phyloP scores from a whole-genome alignment of 2,888 invertebrate genomes.

The Scaptomyza parva region DNA sequence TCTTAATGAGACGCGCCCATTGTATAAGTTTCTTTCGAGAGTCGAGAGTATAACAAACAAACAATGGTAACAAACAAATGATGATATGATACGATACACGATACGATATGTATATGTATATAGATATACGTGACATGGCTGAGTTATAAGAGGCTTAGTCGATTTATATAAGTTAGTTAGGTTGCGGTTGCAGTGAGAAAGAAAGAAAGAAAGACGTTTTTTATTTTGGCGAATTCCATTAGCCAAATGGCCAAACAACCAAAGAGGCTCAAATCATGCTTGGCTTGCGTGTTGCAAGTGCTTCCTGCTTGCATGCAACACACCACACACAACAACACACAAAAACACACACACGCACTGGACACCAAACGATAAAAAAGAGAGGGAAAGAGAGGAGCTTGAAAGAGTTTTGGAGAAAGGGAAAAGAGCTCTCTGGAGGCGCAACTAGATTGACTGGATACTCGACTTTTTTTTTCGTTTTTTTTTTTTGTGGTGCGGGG shows the following conservation, averaged over 20 bases:
- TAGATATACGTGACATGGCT: conserved; percentile 62
- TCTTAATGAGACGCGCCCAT: conserved; percentile 36
- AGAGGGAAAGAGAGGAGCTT: background rate
- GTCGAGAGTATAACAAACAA: too few relatives aligned
- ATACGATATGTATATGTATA: background rate
- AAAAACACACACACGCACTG: conserved; percentile 50
- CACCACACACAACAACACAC: conserved; percentile 17
- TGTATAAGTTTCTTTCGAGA: too few relatives aligned
- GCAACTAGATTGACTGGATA: conserved; percentile 61
- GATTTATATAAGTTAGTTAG: conserved; percentile 65
- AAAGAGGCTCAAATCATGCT: conserved; percentile 64
- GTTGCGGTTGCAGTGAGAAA: conserved; percentile 7
- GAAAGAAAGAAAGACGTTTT: too few relatives aligned
- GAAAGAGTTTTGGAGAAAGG: conserved; percentile 8
- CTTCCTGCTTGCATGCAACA: conserved; percentile 75
- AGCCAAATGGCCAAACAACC: conserved; percentile 60
- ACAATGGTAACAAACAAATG: conserved; percentile 6
- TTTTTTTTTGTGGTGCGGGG: too few relatives aligned
- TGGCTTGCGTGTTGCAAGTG: conserved; percentile 74
- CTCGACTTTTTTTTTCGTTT: conserved; percentile 45
- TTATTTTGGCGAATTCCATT: conserved; percentile 69
- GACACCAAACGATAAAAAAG: conserved; percentile 17
- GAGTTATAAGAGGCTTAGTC: conserved; percentile 46
- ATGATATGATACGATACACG: conserved; percentile 12
- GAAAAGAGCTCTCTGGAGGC: conserved; percentile 6